Percentiles rank a stretch among this genome's conserved stretches.
These are phyloP conservation scores for Pseudomyrmex concolor DNA, from an alignment of 1,140 invertebrate species.

Conservation along the genomic window DNA sequence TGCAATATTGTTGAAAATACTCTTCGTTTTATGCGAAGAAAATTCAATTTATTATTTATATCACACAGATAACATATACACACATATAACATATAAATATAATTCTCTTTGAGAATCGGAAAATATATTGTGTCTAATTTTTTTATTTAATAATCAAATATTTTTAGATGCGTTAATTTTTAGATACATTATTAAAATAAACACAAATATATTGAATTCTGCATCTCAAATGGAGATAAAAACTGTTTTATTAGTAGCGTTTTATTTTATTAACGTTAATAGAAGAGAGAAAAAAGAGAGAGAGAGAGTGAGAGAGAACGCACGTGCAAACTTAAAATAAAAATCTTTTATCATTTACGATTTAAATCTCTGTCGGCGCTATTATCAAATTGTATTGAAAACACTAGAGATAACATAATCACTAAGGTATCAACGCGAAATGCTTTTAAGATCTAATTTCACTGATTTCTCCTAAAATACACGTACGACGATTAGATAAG, in stretches of 20 bases:
- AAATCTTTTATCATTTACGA: background rate
- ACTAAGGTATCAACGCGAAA: background rate
- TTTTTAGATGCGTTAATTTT: background rate
- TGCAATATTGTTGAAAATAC: background rate
- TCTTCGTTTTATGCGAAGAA: background rate
- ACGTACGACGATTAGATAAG: constrained; percentile 36
- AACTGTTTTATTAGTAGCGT: too few relatives aligned
- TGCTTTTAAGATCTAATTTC: background rate
- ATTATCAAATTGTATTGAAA: background rate
- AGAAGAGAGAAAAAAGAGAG: too few relatives aligned
- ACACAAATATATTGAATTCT: background rate
- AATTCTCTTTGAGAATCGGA: too few relatives aligned
- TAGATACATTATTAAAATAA: background rate
- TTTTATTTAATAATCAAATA: background rate
- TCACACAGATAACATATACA: too few relatives aligned
- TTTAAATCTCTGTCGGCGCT: background rate
- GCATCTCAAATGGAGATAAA: background rate
- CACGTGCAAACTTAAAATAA: too few relatives aligned
- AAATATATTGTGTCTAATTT: too few relatives aligned
- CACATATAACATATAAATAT: too few relatives aligned
- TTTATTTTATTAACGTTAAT: too few relatives aligned
- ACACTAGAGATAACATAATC: background rate
- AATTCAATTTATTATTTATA: background rate
- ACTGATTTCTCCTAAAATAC: constrained; percentile 12
- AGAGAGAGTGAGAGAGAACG: too few relatives aligned